Percentiles rank a stretch among this genome's conserved stretches.
These are phyloP conservation scores for Fukomys damarensis DNA, from an alignment of 2,113 vertebrate species.

Conservation along the genomic window DNA sequence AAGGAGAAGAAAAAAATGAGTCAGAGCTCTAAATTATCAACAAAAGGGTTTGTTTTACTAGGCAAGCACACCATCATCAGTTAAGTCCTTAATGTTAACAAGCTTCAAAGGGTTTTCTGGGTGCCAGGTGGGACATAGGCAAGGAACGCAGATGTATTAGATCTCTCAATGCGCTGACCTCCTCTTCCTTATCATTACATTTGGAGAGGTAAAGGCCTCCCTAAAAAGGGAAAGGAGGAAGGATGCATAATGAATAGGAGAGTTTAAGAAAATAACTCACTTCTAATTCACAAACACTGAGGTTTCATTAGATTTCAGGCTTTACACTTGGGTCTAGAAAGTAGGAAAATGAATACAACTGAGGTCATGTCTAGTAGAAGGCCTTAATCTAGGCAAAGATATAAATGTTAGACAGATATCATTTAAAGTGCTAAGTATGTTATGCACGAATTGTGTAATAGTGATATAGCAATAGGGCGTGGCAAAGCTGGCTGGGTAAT, in stretches of 20 bases:
- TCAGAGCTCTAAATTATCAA: neutral
- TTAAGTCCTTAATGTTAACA: neutral
- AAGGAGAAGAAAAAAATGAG: neutral
- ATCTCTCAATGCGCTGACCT: neutral
- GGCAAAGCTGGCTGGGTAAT: neutral
- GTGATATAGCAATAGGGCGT: neutral
- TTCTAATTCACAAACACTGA: neutral
- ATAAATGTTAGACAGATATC: neutral
- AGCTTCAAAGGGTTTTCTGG: neutral
- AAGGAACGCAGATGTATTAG: neutral
- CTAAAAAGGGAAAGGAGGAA: neutral
- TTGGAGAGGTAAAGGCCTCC: neutral
- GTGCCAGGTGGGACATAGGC: neutral
- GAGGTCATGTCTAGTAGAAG: neutral
- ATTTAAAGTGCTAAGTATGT: neutral
- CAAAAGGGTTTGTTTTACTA: neutral
- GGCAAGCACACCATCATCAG: neutral
- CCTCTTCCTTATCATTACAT: neutral
- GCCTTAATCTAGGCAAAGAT: constrained; percentile 15
- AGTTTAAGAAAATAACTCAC: constrained; percentile 3
- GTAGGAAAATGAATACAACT: neutral
- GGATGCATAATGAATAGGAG: neutral
- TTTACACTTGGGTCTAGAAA: neutral
- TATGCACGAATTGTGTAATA: neutral
- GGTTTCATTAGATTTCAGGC: neutral